These are phyloP conservation scores for Ceuthmochares aereus DNA, from an alignment of 2,113 vertebrate genomes.

Conservation along the genomic window DNA sequence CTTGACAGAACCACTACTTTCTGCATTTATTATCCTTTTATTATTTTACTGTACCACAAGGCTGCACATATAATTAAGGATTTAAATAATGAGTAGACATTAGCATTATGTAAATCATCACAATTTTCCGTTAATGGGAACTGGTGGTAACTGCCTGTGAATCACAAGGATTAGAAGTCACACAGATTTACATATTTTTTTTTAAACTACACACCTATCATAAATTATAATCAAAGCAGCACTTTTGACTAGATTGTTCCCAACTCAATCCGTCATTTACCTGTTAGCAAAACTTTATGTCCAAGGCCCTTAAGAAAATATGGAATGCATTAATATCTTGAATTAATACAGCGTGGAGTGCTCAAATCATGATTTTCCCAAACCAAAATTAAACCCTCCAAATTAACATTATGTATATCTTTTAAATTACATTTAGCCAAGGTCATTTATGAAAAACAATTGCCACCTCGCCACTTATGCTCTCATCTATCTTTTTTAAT, in stretches of 20 bases:
- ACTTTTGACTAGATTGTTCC: slow-evolving; percentile 27
- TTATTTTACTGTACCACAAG: slow-evolving; percentile 39
- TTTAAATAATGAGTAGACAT: slow-evolving; percentile 66
- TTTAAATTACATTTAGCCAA: slow-evolving; percentile 22
- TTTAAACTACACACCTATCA: background rate
- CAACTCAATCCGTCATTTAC: slow-evolving; percentile 24
- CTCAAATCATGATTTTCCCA: slow-evolving; percentile 3
- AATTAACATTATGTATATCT: slow-evolving; percentile 30
- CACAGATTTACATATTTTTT: background rate
- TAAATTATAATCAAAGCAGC: slow-evolving; percentile 22
- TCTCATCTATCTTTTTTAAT: slow-evolving; percentile 41
- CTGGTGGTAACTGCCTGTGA: slow-evolving; percentile 32
- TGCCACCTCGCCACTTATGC: slow-evolving; percentile 5
- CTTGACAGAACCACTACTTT: slow-evolving; percentile 16
- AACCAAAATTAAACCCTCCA: slow-evolving; percentile 34
- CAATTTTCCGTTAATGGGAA: slow-evolving; percentile 41
- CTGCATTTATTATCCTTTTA: slow-evolving; percentile 38
- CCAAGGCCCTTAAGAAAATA: background rate
- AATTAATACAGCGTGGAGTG: background rate
- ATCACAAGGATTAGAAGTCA: slow-evolving; percentile 27
- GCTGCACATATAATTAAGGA: slow-evolving; percentile 52
- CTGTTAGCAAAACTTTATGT: slow-evolving; percentile 24
- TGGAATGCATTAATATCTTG: background rate
- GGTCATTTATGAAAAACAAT: slow-evolving; percentile 56
- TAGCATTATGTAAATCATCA: slow-evolving; percentile 53